Percentiles rank a stretch among this genome's conserved stretches.
Conservation (phyloP, 2,888 invertebrate genomes). For the Thera britannica region DNA sequence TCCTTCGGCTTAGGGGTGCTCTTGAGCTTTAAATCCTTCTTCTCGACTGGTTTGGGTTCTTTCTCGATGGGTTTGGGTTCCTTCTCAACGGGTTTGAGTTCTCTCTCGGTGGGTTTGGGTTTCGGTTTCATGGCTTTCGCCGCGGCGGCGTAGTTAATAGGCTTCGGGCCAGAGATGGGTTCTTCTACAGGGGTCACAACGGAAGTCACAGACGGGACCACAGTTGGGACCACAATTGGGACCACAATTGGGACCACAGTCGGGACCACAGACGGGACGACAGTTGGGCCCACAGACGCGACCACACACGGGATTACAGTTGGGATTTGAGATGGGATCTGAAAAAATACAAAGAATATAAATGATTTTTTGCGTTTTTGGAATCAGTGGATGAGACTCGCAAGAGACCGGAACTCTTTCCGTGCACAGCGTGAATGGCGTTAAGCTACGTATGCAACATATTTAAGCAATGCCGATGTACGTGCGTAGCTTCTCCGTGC, state of each 20-base stretch:
- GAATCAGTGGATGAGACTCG: no score
- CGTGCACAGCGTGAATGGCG: no score
- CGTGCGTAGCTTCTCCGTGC: no score
- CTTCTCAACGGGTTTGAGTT: conserved; percentile 44
- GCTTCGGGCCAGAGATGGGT: conserved; percentile 62
- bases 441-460: no score
- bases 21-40: conserved; percentile 40
- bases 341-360: no score
- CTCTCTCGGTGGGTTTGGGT: conserved; percentile 47
- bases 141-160: conserved; percentile 79
- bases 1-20: conserved; percentile 20
- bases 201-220: conserved; percentile 35
- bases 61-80: conserved; percentile 27
- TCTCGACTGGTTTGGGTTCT: conserved; percentile 43
- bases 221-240: no score
- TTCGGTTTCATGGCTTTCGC: conserved; percentile 77
- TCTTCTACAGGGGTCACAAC: conserved; percentile 40
- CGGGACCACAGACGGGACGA: conserved; percentile 35
- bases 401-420: no score
- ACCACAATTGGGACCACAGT: conserved; percentile 21
- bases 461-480: no score
- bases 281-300: no score
- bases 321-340: no score
- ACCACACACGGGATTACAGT: conserved; percentile 20
- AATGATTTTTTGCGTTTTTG: no score